These are phyloP conservation scores for Macropodus opercularis DNA, from an alignment of 2,797 vertebrate genomes.

Conservation along the genomic window DNA sequence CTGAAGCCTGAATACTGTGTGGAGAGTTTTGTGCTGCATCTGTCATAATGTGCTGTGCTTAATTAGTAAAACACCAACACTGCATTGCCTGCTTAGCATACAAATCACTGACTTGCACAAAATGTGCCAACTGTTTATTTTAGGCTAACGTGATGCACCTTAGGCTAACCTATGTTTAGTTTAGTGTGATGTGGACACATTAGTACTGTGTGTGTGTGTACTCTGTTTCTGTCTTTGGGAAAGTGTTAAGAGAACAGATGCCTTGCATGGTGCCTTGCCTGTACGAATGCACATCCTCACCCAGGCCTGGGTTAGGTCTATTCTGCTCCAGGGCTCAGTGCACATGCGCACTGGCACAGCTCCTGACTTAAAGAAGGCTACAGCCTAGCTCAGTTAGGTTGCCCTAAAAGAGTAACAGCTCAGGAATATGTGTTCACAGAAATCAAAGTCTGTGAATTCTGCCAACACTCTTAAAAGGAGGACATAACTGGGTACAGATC, in stretches of 20 bases:
- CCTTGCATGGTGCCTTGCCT: conserved; percentile 8
- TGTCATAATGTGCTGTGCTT: background rate
- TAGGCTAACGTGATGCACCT: conserved; percentile 5
- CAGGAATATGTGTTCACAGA: conserved; percentile 17
- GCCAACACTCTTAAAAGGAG: conserved; percentile 8
- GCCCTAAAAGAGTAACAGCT: conserved; percentile 27
- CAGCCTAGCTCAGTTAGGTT: conserved; percentile 1
- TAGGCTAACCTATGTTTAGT: conserved; percentile 8
- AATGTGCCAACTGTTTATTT: conserved; percentile 25
- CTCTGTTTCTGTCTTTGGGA: conserved; percentile 9
- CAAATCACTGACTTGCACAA: conserved; percentile 17
- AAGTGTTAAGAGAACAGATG: conserved; percentile 33
- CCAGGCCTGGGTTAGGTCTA: conserved; percentile 6
- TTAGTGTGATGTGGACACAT: conserved; percentile 15
- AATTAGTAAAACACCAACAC: conserved; percentile 3
- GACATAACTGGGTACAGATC: conserved; percentile 8
- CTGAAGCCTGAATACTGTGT: conserved; percentile 1
- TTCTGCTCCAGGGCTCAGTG: conserved; percentile 19
- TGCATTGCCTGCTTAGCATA: conserved; percentile 7
- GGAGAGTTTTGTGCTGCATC: background rate
- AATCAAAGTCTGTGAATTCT: conserved; percentile 10
- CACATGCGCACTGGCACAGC: conserved; percentile 13
- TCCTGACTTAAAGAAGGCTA: conserved; percentile 7
- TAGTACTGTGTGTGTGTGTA: background rate
- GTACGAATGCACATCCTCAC: conserved; percentile 6